These are phyloP conservation scores for Podarcis raffonei DNA, from an alignment of 2,113 vertebrate genomes.

Conservation along the genomic window DNA sequence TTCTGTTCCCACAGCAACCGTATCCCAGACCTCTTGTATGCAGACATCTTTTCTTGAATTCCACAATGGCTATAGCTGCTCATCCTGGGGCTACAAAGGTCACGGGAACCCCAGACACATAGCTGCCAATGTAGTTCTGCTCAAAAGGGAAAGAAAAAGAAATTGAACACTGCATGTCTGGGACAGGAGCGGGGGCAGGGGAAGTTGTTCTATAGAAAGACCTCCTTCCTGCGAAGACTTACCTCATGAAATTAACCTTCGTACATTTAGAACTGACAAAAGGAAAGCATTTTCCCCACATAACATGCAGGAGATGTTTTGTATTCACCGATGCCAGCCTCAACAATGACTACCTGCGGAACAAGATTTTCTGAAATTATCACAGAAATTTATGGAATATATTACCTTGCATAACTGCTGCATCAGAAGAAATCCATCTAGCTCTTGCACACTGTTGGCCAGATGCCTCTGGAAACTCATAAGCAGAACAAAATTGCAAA, in stretches of 20 bases:
- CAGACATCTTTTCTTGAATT: background rate
- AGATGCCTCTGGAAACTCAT: background rate
- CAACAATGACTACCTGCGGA: background rate
- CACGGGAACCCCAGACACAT: background rate
- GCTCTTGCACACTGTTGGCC: background rate
- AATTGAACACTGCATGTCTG: background rate
- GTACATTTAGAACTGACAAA: background rate
- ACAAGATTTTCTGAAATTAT: background rate
- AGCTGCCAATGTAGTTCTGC: background rate
- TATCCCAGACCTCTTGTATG: slow-evolving; percentile 26
- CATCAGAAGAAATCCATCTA: background rate
- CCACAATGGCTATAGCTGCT: background rate
- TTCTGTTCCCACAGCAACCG: background rate
- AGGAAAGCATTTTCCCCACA: background rate
- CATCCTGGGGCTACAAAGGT: background rate
- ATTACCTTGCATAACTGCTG: background rate
- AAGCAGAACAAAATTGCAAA: background rate
- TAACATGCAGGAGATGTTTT: background rate
- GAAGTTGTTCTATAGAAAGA: background rate
- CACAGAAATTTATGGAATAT: background rate
- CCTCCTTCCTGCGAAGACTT: background rate
- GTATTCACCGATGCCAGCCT: background rate
- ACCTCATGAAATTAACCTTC: background rate
- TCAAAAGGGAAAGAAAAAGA: background rate
- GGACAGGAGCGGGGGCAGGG: background rate